Base-by-base conservation (phyloP, 2,113 vertebrate genomes). In the Varanus komodoensis region DNA sequence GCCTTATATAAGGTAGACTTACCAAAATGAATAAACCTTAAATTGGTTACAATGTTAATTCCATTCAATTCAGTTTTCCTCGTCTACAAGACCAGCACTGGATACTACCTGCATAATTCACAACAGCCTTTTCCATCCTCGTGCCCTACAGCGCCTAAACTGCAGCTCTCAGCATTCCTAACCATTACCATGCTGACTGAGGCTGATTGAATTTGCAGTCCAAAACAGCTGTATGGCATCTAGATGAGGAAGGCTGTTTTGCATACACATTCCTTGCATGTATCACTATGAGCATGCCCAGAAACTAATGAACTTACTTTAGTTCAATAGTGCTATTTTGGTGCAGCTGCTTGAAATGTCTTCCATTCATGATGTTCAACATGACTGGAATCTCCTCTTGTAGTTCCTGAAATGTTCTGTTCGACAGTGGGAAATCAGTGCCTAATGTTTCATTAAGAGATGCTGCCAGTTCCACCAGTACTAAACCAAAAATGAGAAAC, bases 371-470 rank as follows among this genome's bases (percentile, higher is more conserved):
- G 2, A 17, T 64, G 75, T 97, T 95, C 93, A 99, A 68, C 90
- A 97, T 94, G 48, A 93, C 75, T 2, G 93, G 93, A 68, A 97
- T 93, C 4, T 98, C 97, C n/a, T 94, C 93, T 83, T 97, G 95
- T 32, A 98, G 94, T 11, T 83, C 95, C 88, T 96, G 95, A 89
- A 97, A 90, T 0, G 94, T 91, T 21, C 94, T 96, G 89, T 96
- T 97, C 89, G 96, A 94, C 8, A 97, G 89, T 0, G 95, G 95
- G 3, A 97, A 84, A 91, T 96, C 95, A 54, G 93, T 91, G 9
- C 90, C 95, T 68, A 91, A 44, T 0, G 97, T 98, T 93, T 96
- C 94, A 92, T 98, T 98, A 54, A 99, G 91, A 29, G 91, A 96
- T 67, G 64, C 3, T 48, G 96, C 96, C 94, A 97, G 97, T 94